Base-by-base conservation (phyloP, 1,140 invertebrate species). In the Paraescarpia echinospica region DNA sequence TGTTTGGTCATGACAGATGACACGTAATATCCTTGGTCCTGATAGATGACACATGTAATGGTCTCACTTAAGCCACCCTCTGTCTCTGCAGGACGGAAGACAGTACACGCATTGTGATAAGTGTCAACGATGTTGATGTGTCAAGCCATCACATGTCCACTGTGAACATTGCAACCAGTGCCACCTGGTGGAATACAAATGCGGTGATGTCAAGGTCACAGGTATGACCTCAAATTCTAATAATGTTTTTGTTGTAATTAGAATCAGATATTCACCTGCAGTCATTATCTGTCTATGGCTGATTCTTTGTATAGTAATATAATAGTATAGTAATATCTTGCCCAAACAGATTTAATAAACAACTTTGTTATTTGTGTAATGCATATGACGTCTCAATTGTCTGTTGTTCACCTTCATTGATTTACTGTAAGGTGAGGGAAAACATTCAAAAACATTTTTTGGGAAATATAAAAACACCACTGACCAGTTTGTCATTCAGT, bases 111-210 rank as follows among this genome's bases (percentile, higher is more conserved):
- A 98, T 94, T 98, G 98, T 94, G 94, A 97, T 35, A 92, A 94
- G 34, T 98, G 98, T 95, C 96, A 97, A 34, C 95, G 97, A 91
- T n/a, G n/a, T n/a, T n/a, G n/a, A n/a, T 98, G 98, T 95, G 98
- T 98, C 0, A 98, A 98, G 95, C 97, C 97, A 1, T 97, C 97
- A 34, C 98, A 97, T 97, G 96, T 96, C 27, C 98, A 98, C 96
- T 98, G 98, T 93, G 93, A 95, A 0, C 95, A 94, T 31, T 98
- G 98, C 94, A 95, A 96, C 0, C 96, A 97, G 93, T 98, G 98
- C 95, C 95, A 96, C 88, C 96, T 90, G 4, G 4, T 41, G 35
- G 90, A 90, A 9, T 41, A 90, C n/a, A 90, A 34, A 31, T 90
- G 90, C n/a, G n/a, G 90, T 34, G 34, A 90, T 34, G n/a, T 4